phyloP scores from a whole-genome alignment of 2,797 vertebrate species.

The Pseudopleuronectes americanus region DNA sequence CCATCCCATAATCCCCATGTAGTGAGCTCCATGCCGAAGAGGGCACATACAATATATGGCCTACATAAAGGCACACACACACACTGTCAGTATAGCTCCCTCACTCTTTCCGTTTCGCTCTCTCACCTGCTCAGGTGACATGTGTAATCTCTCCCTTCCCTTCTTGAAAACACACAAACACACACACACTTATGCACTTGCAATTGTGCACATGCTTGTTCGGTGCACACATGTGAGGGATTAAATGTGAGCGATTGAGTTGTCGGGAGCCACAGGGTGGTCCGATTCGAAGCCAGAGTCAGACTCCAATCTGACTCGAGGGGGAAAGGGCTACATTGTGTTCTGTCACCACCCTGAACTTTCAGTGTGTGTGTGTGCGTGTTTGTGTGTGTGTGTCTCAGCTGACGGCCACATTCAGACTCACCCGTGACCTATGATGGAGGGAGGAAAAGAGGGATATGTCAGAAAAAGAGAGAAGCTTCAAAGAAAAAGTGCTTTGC shows the following conservation, averaged over 20 bases:
- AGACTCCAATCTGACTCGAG: conserved; percentile 55
- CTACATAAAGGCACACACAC: conserved; percentile 19
- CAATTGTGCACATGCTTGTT: conserved; percentile 34
- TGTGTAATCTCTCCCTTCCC: conserved; percentile 29
- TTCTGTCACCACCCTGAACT: conserved; percentile 32
- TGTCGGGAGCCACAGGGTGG: conserved; percentile 43
- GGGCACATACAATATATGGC: conserved; percentile 25
- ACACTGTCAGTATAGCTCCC: conserved; percentile 24
- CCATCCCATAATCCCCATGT: conserved; percentile 59
- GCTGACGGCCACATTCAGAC: conserved; percentile 57
- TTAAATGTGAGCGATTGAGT: conserved; percentile 56
- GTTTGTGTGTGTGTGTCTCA: conserved; percentile 30
- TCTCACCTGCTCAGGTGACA: conserved; percentile 58
- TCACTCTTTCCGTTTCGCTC: conserved; percentile 25
- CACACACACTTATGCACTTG: conserved; percentile 1
- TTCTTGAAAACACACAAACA: conserved; percentile 25
- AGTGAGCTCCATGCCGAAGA: conserved; percentile 15
- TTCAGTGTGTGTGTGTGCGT: conserved; percentile 24
- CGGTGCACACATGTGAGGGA: conserved; percentile 45
- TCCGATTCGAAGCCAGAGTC: conserved; percentile 55
- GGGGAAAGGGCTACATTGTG: conserved; percentile 28
- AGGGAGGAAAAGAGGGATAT: conserved; percentile 24
- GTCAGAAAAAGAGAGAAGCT: conserved; percentile 23
- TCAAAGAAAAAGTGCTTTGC: conserved; percentile 51
- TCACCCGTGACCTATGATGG: conserved; percentile 63